These are phyloP conservation scores for Heterotis niloticus DNA, from an alignment of 2,113 vertebrate species.

Conservation along the genomic window DNA sequence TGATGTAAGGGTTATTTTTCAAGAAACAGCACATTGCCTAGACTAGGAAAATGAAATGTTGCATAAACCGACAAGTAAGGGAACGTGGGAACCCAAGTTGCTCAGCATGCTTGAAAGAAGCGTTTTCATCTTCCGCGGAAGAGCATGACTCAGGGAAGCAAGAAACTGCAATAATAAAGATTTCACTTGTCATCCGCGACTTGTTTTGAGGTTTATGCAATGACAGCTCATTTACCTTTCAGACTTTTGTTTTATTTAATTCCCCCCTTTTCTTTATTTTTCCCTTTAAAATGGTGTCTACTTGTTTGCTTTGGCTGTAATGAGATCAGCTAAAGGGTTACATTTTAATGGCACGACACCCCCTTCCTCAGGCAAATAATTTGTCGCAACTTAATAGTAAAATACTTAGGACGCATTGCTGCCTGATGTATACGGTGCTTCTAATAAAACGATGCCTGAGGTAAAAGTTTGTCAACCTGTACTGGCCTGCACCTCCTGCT, in stretches of 20 bases:
- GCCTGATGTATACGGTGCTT: conserved; percentile 91
- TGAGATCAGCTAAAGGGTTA: conserved; percentile 86
- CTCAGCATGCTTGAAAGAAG: neutral
- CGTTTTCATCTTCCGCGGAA: neutral
- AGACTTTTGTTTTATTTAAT: conserved; percentile 62
- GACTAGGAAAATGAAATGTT: neutral
- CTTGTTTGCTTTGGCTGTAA: conserved; percentile 87
- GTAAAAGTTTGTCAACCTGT: conserved; percentile 82
- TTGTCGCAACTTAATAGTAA: conserved; percentile 97
- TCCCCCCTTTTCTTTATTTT: conserved; percentile 59
- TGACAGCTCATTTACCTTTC: conserved; percentile 43
- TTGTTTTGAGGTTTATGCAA: conserved; percentile 48
- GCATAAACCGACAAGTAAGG: neutral
- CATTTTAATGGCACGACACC: conserved; percentile 87
- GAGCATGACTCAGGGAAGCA: neutral
- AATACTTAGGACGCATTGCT: conserved; percentile 91
- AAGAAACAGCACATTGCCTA: too few relatives aligned
- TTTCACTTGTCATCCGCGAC: conserved; percentile 46
- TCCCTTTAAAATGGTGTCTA: conserved; percentile 78
- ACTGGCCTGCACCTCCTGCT: conserved; percentile 71
- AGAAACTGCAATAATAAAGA: conserved; percentile 49
- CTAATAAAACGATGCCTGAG: conserved; percentile 92
- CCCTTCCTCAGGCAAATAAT: conserved; percentile 97
- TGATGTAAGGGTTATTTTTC: too few relatives aligned
- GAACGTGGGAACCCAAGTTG: neutral